Base-by-base conservation (phyloP, 2,113 vertebrate genomes). In the Pycnonotus jocosus region DNA sequence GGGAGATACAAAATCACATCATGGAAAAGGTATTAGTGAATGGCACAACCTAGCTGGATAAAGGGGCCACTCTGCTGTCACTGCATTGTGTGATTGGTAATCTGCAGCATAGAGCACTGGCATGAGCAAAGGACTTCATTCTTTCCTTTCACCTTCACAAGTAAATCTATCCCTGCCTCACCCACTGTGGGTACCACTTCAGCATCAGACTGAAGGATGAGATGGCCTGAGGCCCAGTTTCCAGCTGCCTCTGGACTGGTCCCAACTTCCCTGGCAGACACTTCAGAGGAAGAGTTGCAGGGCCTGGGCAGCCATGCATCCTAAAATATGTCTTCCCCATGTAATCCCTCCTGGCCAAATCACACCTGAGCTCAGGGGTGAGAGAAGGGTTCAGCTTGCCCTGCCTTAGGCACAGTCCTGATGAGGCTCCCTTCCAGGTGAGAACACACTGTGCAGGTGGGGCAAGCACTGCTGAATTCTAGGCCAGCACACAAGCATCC, bases 371-470 rank as follows among this genome's bases (percentile, higher is more conserved):
- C 48, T 65, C 33, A 37, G 20, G 21, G 6, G 25, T 17, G 12
- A 56, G 23, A 68, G 27, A 47, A 66, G n/a, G 35, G 23, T 16
- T 93, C 3, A 4, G 44, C 7, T 8, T 51, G 17, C 3, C n/a
- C 51, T 33, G 37, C 4, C 2, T 0, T 19, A 51, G 38, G 61
- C 48, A 44, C 17, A 14, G 37, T 6, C 13, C 56, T 48, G 35
- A 53, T 25, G 45, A 87, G n/a, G 25, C n/a, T 89, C 28, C 56
- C 15, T 66, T 74, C 40, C 61, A 4, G 2, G 17, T 6, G 23
- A 45, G 11, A 42, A 30, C 31, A 51, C 27, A 8, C 6, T 0
- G 0, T 27, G 69, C 18, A 57, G 14, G 22, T 8, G 8, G 28
- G 28, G 15, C 12, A 3, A n/a, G 31, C 50, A 40, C n/a, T 60